A percentile compares a stretch with the other conserved stretches of the same genome.
These are phyloP conservation scores for Erebia ligea DNA, from an alignment of 2,888 invertebrate species.

Conservation along the genomic window DNA sequence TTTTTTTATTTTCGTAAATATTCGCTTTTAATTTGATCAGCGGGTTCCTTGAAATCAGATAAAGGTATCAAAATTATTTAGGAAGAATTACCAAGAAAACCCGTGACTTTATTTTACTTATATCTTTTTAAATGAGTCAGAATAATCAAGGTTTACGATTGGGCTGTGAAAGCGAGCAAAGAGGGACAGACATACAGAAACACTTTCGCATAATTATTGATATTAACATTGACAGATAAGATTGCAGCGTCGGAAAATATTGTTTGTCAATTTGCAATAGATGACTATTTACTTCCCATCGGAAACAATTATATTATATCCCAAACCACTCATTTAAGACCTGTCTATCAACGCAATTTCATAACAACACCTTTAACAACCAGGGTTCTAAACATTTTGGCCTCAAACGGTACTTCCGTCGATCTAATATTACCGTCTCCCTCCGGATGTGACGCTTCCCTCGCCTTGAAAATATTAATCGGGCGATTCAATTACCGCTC, in stretches of 20 bases:
- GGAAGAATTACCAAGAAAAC: no score
- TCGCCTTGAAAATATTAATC: slow-evolving; percentile 64
- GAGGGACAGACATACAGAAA: no score
- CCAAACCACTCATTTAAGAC: slow-evolving; percentile 18
- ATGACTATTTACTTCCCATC: slow-evolving; percentile 15
- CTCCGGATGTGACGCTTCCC: slow-evolving; percentile 61
- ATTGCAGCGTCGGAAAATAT: neutral
- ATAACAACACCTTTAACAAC: slow-evolving; percentile 7
- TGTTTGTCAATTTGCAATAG: slow-evolving; percentile 12
- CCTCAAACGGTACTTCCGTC: slow-evolving; percentile 54
- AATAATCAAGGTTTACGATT: no score
- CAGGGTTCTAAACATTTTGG: slow-evolving; percentile 49
- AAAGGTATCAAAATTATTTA: no score
- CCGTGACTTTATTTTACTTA: no score
- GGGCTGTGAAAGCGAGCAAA: no score
- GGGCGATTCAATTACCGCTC: slow-evolving; percentile 47
- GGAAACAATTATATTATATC: slow-evolving; percentile 18
- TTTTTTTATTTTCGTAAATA: no score
- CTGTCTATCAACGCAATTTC: neutral
- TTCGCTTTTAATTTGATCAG: no score
- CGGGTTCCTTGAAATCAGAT: no score
- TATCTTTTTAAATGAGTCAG: no score
- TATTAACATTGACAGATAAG: neutral
- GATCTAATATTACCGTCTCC: slow-evolving; percentile 54
- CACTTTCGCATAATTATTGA: neutral